Evolutionary conservation across 2,113 vertebrate species (phyloP).

Genomic region (Conger conger): DNA sequence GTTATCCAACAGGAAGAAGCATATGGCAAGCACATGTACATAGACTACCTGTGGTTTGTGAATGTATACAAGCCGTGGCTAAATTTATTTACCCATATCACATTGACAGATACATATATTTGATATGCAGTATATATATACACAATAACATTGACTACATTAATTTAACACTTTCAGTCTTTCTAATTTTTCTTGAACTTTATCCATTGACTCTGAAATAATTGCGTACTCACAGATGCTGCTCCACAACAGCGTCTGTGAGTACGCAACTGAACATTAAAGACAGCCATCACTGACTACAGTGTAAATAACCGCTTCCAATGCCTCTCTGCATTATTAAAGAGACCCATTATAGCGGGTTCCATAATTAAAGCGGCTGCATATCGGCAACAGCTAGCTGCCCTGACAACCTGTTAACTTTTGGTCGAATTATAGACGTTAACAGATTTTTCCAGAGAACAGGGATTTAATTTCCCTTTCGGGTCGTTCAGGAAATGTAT

Average conservation of each 20-base stretch:
- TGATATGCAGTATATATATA: no score
- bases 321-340: background rate
- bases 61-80: no score
- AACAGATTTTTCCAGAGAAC: background rate
- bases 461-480: background rate
- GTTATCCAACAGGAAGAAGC: no score
- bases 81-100: background rate
- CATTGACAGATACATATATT: background rate
- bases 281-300: background rate
- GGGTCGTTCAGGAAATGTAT: background rate
- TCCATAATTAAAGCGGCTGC: background rate
- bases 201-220: background rate
- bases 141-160: background rate
- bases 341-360: conserved; percentile 3
- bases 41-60: no score
- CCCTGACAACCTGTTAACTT: background rate
- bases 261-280: background rate
- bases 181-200: background rate
- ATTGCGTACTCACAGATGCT: no score
- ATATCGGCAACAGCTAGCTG: background rate
- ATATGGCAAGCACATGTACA: no score
- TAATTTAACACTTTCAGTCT: background rate
- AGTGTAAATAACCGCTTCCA: conserved; percentile 3
- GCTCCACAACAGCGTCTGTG: background rate
- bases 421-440: background rate